Percentiles rank a stretch among this genome's conserved stretches.
Evolutionary conservation across 2,113 vertebrate genomes (phyloP).

Genomic region (Ciconia boyciana): DNA sequence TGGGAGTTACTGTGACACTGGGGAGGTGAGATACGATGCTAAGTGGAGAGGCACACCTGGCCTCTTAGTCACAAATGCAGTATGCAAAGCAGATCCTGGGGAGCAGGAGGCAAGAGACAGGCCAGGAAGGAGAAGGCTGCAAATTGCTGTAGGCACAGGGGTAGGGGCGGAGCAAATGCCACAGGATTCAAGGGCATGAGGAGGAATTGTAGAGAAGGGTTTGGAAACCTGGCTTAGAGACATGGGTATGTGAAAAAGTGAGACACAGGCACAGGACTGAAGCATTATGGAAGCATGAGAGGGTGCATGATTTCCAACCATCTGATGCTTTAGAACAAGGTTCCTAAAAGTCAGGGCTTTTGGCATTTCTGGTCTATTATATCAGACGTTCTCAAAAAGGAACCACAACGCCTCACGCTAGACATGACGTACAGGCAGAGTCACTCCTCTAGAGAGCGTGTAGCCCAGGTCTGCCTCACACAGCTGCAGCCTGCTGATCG

Average conservation of each 20-base stretch:
- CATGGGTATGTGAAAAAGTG: accelerated
- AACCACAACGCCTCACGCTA: not conserved
- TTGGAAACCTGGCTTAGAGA: not conserved
- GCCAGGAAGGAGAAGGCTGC: not conserved
- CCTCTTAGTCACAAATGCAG: not conserved
- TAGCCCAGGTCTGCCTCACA: not conserved
- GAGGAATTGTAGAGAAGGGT: not conserved
- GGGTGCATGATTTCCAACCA: not conserved
- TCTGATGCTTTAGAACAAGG: not conserved
- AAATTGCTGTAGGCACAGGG: not conserved
- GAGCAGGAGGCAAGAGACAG: not conserved
- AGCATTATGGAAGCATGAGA: not conserved
- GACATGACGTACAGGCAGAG: not conserved
- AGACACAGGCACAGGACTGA: not conserved
- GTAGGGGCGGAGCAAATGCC: not conserved
- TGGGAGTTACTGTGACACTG: not conserved
- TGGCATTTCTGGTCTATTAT: not conserved
- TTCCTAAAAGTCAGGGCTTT: not conserved
- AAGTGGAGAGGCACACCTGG: not conserved
- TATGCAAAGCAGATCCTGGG: not conserved
- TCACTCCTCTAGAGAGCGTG: accelerated
- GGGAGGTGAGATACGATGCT: not conserved
- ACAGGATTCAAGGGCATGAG: not conserved
- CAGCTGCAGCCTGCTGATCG: not conserved
- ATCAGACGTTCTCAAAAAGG: not conserved